These are phyloP conservation scores for Sebastes baramenuke DNA, from an alignment of 2,797 vertebrate species.

Conservation along the genomic window DNA sequence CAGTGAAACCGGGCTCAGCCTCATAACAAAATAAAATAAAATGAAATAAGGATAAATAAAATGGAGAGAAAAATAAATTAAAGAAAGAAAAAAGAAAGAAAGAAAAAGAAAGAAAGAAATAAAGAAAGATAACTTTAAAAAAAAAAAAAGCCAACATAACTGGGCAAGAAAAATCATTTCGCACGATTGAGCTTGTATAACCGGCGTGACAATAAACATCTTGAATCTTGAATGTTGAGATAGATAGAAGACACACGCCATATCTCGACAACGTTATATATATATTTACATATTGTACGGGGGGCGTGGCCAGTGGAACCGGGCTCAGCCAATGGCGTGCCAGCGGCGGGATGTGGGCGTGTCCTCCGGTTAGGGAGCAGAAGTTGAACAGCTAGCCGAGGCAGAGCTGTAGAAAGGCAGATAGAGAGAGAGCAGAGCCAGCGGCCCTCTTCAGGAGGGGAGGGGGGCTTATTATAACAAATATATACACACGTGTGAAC, in stretches of 20 bases:
- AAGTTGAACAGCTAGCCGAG: conserved; percentile 85
- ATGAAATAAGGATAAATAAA: no score
- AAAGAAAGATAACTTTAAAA: no score
- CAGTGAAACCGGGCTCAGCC: no score
- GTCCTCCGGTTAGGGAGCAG: conserved; percentile 78
- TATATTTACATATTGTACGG: conserved; percentile 42
- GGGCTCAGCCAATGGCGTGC: conserved; percentile 72
- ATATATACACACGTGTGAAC: conserved; percentile 87
- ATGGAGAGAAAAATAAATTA: no score
- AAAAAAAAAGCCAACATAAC: no score
- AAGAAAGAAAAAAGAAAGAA: no score
- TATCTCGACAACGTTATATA: conserved; percentile 62
- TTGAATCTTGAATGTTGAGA: no score
- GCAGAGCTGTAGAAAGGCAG: conserved; percentile 83
- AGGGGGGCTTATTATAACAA: conserved; percentile 85
- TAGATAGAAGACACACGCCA: not conserved
- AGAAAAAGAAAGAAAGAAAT: rapidly evolving
- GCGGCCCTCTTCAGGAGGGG: conserved; percentile 82
- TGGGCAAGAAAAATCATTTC: no score
- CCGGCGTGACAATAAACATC: no score
- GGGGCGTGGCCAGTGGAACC: conserved; percentile 70
- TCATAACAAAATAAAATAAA: no score
- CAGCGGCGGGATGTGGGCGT: conserved; percentile 73
- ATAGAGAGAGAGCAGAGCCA: conserved; percentile 83
- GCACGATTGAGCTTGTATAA: rapidly evolving